A percentile compares a stretch with the other conserved stretches of the same genome.
Conservation (phyloP, 2,797 vertebrate species). For the Pelobates cultripes region DNA sequence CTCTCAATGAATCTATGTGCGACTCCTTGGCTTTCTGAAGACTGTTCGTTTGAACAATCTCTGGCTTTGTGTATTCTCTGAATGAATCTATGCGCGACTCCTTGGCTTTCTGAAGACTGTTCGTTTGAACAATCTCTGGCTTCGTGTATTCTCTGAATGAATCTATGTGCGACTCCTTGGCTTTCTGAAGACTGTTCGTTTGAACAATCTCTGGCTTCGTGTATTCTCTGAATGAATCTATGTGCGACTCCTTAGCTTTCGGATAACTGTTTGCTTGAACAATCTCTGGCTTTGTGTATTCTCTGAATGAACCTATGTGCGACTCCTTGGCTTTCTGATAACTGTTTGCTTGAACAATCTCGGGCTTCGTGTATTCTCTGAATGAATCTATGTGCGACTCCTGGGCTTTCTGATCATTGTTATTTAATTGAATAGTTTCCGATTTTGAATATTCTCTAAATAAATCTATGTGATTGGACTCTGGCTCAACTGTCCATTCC, state of each 20-base stretch:
- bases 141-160: constrained; percentile 72
- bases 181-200: constrained; percentile 68
- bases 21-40: constrained; percentile 71
- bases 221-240: constrained; percentile 74
- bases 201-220: constrained; percentile 70
- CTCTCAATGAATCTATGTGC: constrained; percentile 77
- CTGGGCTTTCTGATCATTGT: constrained; percentile 70
- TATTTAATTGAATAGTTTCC: constrained; percentile 69
- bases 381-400: constrained; percentile 75
- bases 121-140: constrained; percentile 67
- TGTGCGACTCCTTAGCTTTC: constrained; percentile 72
- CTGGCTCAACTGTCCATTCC: constrained; percentile 73
- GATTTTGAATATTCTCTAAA: constrained; percentile 72
- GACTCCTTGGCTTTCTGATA: constrained; percentile 71
- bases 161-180: constrained; percentile 76
- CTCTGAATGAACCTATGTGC: constrained; percentile 77
- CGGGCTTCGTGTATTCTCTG: constrained; percentile 73
- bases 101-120: constrained; percentile 70
- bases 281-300: constrained; percentile 70
- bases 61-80: constrained; percentile 73
- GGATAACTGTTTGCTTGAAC: constrained; percentile 69
- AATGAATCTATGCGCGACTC: constrained; percentile 74
- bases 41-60: constrained; percentile 67
- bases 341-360: constrained; percentile 67
- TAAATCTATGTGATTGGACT: constrained; percentile 83